These are phyloP conservation scores for Pegea sp. DNA, from an alignment of 23 tunicate genomes.

Conservation along the genomic window DNA sequence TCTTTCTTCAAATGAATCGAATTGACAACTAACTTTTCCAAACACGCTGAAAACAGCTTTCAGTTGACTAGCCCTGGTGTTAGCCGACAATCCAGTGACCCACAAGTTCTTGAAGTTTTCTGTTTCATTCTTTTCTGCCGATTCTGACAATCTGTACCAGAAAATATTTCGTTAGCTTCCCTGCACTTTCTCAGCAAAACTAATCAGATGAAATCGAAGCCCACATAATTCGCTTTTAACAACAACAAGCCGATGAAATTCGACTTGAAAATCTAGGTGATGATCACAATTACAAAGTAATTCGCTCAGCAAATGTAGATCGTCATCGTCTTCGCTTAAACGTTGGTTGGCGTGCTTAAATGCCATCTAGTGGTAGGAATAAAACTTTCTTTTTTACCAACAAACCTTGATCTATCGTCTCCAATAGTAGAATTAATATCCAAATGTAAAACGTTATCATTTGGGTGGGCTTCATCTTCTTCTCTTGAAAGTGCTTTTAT, in stretches of 20 bases:
- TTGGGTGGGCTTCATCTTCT: too few species aligned
- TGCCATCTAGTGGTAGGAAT: too few species aligned
- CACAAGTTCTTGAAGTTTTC: constrained; percentile 14
- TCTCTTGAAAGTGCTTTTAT: neutral
- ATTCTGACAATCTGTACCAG: neutral
- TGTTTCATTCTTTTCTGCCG: neutral
- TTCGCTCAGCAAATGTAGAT: too few species aligned
- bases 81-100: constrained; percentile 45
- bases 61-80: constrained; percentile 57
- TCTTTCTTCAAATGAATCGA: too few species aligned
- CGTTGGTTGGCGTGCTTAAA: too few species aligned
- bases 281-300: neutral
- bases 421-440: too few species aligned
- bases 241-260: neutral
- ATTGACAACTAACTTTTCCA: constrained; percentile 40
- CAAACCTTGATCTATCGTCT: too few species aligned
- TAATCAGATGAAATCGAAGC: too few species aligned
- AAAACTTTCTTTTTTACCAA: neutral
- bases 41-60: constrained; percentile 46
- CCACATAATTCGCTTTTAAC: neutral
- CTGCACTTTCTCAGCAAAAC: neutral
- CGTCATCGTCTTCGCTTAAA: too few species aligned
- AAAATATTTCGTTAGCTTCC: neutral
- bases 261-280: neutral
- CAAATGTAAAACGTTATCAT: too few species aligned